A percentile compares a stretch with the other conserved stretches of the same genome.
Evolutionary conservation across 2,888 invertebrate genomes (phyloP).

Genomic region (Tinea pellionella): DNA sequence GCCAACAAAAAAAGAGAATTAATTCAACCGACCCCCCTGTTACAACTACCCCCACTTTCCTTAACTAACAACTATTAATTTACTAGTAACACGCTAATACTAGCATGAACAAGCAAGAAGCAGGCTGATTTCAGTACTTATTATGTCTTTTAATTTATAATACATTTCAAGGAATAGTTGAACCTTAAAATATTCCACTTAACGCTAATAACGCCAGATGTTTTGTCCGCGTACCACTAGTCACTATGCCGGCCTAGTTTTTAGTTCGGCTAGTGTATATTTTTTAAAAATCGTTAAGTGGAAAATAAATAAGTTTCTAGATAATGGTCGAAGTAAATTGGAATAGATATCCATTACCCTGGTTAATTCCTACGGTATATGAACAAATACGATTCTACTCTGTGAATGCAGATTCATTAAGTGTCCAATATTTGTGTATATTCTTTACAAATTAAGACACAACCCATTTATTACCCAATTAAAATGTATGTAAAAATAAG

Average conservation of each 20-base stretch:
- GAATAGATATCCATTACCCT: constrained; percentile 35
- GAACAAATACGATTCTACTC: constrained; percentile 21
- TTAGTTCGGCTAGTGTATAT: no score
- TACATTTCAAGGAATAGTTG: not conserved
- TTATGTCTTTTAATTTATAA: constrained; percentile 6
- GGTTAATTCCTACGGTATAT: constrained; percentile 34
- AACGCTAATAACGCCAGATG: no score
- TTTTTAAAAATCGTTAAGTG: not conserved
- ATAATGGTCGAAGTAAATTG: not conserved
- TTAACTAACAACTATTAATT: not conserved
- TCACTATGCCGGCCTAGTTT: no score
- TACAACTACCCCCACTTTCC: no score
- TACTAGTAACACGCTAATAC: not conserved
- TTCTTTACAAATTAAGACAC: constrained; percentile 53
- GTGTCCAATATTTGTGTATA: constrained; percentile 34
- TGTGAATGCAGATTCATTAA: constrained; percentile 22
- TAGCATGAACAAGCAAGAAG: constrained; percentile 1
- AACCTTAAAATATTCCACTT: not conserved
- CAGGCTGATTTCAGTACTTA: constrained; percentile 6
- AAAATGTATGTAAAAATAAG: constrained; percentile 33
- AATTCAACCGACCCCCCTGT: no score
- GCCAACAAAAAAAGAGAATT: no score
- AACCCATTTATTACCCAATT: constrained; percentile 57
- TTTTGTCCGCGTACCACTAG: no score
- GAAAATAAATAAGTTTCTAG: not conserved